These are phyloP conservation scores for Ophion costatus DNA, from an alignment of 2,888 invertebrate species.

Conservation along the genomic window DNA sequence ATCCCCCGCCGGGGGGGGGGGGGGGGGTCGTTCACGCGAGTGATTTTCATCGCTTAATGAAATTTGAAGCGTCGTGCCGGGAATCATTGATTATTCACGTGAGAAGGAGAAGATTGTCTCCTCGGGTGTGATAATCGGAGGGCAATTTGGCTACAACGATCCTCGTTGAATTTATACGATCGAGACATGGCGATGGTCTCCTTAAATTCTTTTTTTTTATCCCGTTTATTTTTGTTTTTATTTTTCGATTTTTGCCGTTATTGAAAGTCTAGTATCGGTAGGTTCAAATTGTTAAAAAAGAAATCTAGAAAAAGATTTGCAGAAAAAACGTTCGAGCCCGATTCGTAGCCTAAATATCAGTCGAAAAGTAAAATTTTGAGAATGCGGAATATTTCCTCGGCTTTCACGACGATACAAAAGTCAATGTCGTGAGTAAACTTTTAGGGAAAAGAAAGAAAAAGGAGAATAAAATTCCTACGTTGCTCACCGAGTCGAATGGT, in stretches of 20 bases:
- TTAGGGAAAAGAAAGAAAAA: background rate
- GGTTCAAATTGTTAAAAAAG: too few relatives aligned
- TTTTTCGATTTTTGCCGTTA: too few relatives aligned
- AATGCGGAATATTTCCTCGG: too few relatives aligned
- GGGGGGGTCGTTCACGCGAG: background rate
- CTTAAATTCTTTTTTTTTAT: background rate
- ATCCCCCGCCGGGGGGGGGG: background rate
- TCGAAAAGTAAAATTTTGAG: too few relatives aligned
- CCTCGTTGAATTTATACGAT: background rate
- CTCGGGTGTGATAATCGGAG: background rate
- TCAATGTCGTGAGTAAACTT: background rate
- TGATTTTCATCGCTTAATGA: constrained; percentile 3
- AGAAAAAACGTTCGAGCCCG: too few relatives aligned
- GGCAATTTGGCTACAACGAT: background rate
- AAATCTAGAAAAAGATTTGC: too few relatives aligned
- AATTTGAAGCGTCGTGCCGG: constrained; percentile 13
- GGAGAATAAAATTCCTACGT: background rate
- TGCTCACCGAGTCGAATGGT: constrained; percentile 76
- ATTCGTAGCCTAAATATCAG: too few relatives aligned
- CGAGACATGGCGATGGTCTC: background rate
- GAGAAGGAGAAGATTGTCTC: background rate
- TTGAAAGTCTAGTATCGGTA: too few relatives aligned
- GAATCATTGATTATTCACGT: background rate
- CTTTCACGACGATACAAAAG: background rate
- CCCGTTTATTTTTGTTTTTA: background rate